Conservation (phyloP, 2,888 invertebrate genomes). For the Gnatocerus cornutus region DNA sequence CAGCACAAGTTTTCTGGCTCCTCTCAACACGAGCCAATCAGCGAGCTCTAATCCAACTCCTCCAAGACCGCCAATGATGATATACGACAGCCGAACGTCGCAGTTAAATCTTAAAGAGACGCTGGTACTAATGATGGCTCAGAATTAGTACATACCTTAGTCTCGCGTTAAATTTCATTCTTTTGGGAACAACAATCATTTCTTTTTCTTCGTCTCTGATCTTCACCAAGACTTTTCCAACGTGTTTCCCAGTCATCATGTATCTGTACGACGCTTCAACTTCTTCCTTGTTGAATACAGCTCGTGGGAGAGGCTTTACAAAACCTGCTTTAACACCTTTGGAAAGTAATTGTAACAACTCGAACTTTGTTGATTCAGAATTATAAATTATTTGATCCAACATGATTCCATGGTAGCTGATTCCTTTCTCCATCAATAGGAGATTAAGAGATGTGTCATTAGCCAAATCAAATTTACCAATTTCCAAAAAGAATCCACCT, state of each 20-base stretch:
- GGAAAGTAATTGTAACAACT: not conserved
- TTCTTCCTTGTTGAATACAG: slow-evolving; percentile 77
- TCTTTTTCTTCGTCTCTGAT: slow-evolving; percentile 62
- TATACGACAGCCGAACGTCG: too few species aligned
- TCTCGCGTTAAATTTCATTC: slow-evolving; percentile 7
- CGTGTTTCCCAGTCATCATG: slow-evolving; percentile 82
- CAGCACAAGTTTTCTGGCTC: slow-evolving; percentile 84
- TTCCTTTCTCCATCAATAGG: slow-evolving; percentile 80
- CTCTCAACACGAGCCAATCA: slow-evolving; percentile 89
- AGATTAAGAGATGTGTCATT: slow-evolving; percentile 75
- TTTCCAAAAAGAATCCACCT: slow-evolving; percentile 76
- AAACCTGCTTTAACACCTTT: slow-evolving; percentile 71
- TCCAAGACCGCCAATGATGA: slow-evolving; percentile 88
- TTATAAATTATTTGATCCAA: slow-evolving; percentile 74
- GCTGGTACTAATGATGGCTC: too few species aligned
- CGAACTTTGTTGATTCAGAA: not conserved
- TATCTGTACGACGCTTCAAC: slow-evolving; percentile 82
- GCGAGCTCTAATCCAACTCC: slow-evolving; percentile 93
- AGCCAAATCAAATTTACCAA: slow-evolving; percentile 78
- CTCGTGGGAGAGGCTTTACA: slow-evolving; percentile 80
- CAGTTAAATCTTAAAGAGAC: slow-evolving; percentile 46
- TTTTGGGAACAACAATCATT: slow-evolving; percentile 13
- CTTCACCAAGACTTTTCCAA: slow-evolving; percentile 80
- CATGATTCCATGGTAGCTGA: slow-evolving; percentile 84
- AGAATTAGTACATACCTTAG: slow-evolving; percentile 48